Percentiles rank a stretch among this genome's conserved stretches.
phyloP scores from a whole-genome alignment of 2,888 invertebrate genomes.

The Callyntrura sp. region DNA sequence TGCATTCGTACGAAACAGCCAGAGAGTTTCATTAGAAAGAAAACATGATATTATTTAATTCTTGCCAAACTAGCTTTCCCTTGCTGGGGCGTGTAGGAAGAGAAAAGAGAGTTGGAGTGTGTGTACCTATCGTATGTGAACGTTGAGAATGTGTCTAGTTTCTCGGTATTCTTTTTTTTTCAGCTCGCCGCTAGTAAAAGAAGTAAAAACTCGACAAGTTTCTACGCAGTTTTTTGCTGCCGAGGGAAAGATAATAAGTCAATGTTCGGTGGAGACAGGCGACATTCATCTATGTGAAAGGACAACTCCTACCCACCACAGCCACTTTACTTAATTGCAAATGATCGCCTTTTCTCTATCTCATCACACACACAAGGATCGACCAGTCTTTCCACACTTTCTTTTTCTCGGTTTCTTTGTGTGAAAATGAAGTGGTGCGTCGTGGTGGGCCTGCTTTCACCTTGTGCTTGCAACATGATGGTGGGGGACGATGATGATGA shows the following conservation, averaged over 20 bases:
- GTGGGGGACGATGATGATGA: background rate
- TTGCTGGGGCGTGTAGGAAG: constrained; percentile 34
- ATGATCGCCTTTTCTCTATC: constrained; percentile 78
- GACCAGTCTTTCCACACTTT: constrained; percentile 50
- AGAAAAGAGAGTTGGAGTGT: too few relatives aligned
- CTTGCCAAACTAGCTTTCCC: constrained; percentile 29
- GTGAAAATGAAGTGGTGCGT: constrained; percentile 36
- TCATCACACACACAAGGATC: constrained; percentile 31
- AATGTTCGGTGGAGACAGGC: constrained; percentile 76
- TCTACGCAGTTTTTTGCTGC: constrained; percentile 33
- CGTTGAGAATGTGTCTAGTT: constrained; percentile 6
- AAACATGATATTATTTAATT: constrained; percentile 45
- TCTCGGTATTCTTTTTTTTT: constrained; percentile 12
- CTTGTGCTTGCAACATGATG: constrained; percentile 8
- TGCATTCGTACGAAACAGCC: background rate
- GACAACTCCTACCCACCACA: constrained; percentile 78
- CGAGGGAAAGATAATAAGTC: constrained; percentile 72
- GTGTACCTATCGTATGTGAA: too few relatives aligned
- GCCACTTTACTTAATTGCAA: constrained; percentile 83
- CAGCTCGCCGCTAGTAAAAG: constrained; percentile 1
- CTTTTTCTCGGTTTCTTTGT: constrained; percentile 40
- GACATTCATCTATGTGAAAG: constrained; percentile 80
- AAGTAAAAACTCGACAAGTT: constrained; percentile 21
- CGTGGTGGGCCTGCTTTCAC: constrained; percentile 36
- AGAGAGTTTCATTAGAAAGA: constrained; percentile 15